phyloP scores from a whole-genome alignment of 1,140 invertebrate genomes.

The Drosophila tani region DNA sequence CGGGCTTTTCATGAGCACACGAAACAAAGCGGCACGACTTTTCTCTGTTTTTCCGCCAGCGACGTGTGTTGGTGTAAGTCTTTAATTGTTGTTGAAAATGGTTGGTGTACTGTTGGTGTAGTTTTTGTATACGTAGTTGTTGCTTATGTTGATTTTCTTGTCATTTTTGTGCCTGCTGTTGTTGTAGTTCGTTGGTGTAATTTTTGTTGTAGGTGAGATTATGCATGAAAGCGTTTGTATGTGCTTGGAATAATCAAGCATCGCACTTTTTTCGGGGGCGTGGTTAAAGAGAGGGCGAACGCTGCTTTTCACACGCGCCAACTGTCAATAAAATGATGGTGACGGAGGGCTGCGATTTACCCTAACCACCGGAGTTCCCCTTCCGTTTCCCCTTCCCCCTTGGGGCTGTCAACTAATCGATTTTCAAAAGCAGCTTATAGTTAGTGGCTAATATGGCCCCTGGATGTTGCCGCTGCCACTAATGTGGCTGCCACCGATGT shows the following conservation, averaged over 20 bases:
- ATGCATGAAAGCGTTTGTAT: constrained; percentile 76
- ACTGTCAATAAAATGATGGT: constrained; percentile 55
- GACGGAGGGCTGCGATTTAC: background rate
- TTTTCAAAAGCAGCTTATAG: constrained; percentile 66
- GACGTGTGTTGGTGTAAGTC: constrained; percentile 45
- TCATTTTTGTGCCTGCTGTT: constrained; percentile 10
- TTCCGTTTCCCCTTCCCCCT: background rate
- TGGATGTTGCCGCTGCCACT: constrained; percentile 19
- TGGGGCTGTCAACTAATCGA: constrained; percentile 67
- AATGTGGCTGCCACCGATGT: constrained; percentile 20
- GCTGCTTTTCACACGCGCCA: constrained; percentile 48
- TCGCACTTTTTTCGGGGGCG: constrained; percentile 34
- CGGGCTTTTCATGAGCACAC: constrained; percentile 16
- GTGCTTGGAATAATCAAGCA: constrained; percentile 71
- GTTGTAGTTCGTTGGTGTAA: constrained; percentile 24
- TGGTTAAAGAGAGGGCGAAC: background rate
- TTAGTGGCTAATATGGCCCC: constrained; percentile 58
- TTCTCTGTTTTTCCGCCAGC: constrained; percentile 23
- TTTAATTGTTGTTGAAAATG: constrained; percentile 22
- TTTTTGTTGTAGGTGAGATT: constrained; percentile 54
- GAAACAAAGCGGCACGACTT: constrained; percentile 46
- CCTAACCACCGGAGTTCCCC: background rate
- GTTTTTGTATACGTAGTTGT: background rate
- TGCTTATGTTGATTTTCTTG: constrained; percentile 13
- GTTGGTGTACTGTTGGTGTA: constrained; percentile 1